phyloP scores from a whole-genome alignment of 2,797 vertebrate species.

The Antrozous pallidus region DNA sequence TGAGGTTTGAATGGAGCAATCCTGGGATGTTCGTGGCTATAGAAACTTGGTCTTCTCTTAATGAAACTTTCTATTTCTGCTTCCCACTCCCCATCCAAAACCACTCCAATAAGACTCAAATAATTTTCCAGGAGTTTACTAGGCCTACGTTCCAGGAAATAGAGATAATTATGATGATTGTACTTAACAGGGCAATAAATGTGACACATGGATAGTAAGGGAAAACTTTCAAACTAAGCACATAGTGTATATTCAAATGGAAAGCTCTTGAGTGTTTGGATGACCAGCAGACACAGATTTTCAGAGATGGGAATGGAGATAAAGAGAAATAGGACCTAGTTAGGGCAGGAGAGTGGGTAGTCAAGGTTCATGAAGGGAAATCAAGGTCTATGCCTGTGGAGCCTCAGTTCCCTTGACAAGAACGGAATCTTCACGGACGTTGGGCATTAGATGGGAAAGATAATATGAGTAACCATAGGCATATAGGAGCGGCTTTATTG shows the following conservation, averaged over 20 bases:
- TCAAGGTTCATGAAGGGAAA: neutral
- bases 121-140: neutral
- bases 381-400: neutral
- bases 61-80: neutral
- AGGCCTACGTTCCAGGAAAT: neutral
- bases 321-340: neutral
- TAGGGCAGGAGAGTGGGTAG: accelerated
- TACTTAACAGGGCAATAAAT: neutral
- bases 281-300: neutral
- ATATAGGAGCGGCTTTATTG: no score
- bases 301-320: neutral
- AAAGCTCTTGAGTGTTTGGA: neutral
- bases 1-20: neutral
- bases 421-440: no score
- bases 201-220: neutral
- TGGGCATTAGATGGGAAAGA: no score
- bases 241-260: neutral
- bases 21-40: neutral
- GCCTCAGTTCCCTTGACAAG: no score
- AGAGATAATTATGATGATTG: neutral
- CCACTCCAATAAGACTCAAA: neutral
- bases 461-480: no score
- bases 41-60: neutral
- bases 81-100: neutral
- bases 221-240: neutral